A percentile compares a stretch with the other conserved stretches of the same genome.
These are phyloP conservation scores for Cephus pygmeus DNA, from an alignment of 2,888 invertebrate species.

Conservation along the genomic window DNA sequence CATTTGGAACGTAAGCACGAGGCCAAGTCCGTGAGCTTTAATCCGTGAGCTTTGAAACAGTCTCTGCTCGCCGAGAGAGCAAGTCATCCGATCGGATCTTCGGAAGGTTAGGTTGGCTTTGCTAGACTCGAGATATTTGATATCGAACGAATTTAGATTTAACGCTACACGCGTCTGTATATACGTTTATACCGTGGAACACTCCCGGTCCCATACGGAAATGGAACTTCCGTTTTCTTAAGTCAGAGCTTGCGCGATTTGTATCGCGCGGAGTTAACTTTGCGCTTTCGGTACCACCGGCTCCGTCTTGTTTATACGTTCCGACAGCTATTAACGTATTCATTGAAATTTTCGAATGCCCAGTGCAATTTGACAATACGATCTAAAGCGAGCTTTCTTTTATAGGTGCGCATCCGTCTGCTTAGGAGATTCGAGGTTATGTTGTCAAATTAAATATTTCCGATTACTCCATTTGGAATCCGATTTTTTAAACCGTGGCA, in stretches of 20 bases:
- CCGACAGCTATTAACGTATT: background rate
- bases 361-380: background rate
- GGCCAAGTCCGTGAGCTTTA: background rate
- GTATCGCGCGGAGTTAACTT: background rate
- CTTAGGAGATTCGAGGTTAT: background rate
- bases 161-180: background rate
- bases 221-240: constrained; percentile 39
- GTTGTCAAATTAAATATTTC: background rate
- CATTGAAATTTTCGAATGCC: background rate
- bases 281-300: background rate
- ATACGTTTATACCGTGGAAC: background rate
- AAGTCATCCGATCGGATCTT: background rate
- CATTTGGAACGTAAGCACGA: background rate
- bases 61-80: background rate
- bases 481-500: background rate
- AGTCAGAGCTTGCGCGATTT: background rate
- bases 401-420: background rate
- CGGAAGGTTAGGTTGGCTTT: background rate
- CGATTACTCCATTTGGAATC: background rate
- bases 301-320: background rate
- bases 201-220: constrained; percentile 23
- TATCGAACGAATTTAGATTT: background rate
- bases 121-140: background rate
- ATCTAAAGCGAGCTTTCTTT: background rate
- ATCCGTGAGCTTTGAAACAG: background rate